Evolutionary conservation across 2,113 vertebrate species (phyloP).

Genomic region (Aplodontia rufa): DNA sequence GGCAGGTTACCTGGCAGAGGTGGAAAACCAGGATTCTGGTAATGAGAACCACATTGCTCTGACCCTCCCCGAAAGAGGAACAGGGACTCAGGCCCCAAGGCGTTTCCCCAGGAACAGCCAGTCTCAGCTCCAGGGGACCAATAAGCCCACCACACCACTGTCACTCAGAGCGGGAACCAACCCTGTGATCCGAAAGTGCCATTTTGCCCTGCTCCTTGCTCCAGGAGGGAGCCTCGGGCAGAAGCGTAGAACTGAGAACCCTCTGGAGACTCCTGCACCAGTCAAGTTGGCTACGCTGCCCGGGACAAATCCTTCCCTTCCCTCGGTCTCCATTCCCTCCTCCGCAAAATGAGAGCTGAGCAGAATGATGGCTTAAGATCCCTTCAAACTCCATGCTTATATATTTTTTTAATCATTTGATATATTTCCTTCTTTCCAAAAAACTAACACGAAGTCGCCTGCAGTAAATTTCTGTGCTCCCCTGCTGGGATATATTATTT

Average conservation of each 20-base stretch:
- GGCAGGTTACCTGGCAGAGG: constrained; percentile 60
- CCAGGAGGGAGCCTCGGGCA: neutral
- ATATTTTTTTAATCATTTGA: constrained; percentile 25
- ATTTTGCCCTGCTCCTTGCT: fast-evolving
- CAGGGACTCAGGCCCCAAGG: neutral
- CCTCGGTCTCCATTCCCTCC: neutral
- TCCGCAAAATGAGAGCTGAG: neutral
- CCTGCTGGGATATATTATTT: constrained; percentile 49
- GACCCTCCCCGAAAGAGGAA: neutral
- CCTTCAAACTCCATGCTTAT: neutral
- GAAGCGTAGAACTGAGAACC: neutral
- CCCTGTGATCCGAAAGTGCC: fast-evolving
- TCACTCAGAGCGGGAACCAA: neutral
- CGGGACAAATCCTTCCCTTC: neutral
- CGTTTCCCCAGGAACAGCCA: neutral
- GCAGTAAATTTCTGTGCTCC: constrained; percentile 22
- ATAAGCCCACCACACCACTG: neutral
- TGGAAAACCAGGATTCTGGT: neutral
- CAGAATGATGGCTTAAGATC: neutral
- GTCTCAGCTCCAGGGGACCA: neutral
- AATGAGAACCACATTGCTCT: constrained; percentile 56
- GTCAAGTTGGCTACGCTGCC: neutral
- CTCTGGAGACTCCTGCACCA: fast-evolving
- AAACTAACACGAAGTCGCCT: constrained; percentile 35
- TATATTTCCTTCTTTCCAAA: constrained; percentile 48